phyloP scores from a whole-genome alignment of 2,113 vertebrate genomes.

The Chitala chitala region DNA sequence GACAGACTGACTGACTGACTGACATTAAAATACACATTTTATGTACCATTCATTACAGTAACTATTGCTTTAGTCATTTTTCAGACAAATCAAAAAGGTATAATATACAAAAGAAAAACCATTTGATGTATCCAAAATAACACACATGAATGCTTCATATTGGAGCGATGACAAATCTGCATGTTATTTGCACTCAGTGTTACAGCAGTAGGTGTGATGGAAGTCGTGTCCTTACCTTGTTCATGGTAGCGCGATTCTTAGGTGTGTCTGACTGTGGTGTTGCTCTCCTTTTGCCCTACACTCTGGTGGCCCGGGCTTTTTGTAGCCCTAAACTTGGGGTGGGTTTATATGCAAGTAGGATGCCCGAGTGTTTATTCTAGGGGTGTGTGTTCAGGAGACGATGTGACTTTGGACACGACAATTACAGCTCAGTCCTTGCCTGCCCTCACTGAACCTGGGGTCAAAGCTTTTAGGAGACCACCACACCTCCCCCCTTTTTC shows the following conservation, averaged over 20 bases:
- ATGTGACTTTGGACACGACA: slow-evolving; percentile 39
- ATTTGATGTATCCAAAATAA: background rate
- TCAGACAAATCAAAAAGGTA: background rate
- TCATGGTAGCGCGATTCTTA: no score
- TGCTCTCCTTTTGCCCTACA: slow-evolving; percentile 35
- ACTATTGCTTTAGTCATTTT: no score
- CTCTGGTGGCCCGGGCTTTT: slow-evolving; percentile 44
- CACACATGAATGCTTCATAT: background rate
- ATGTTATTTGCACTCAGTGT: background rate
- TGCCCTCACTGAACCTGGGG: slow-evolving; percentile 18
- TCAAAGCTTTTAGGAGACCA: slow-evolving; percentile 20
- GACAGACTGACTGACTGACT: no score
- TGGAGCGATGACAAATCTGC: background rate
- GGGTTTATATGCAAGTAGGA: slow-evolving; percentile 65
- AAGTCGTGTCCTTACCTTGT: background rate
- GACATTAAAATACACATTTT: no score
- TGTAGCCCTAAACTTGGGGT: slow-evolving; percentile 58
- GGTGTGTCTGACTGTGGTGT: slow-evolving; percentile 10
- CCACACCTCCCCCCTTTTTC: slow-evolving; percentile 22
- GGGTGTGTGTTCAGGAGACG: slow-evolving; percentile 33
- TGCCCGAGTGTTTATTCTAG: slow-evolving; percentile 56
- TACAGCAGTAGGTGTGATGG: no score
- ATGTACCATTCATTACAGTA: no score
- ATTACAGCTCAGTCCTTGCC: slow-evolving; percentile 36
- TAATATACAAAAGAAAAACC: no score